Base-by-base conservation (phyloP, 1,140 invertebrate genomes). In the Oncopodura yosiiana region DNA sequence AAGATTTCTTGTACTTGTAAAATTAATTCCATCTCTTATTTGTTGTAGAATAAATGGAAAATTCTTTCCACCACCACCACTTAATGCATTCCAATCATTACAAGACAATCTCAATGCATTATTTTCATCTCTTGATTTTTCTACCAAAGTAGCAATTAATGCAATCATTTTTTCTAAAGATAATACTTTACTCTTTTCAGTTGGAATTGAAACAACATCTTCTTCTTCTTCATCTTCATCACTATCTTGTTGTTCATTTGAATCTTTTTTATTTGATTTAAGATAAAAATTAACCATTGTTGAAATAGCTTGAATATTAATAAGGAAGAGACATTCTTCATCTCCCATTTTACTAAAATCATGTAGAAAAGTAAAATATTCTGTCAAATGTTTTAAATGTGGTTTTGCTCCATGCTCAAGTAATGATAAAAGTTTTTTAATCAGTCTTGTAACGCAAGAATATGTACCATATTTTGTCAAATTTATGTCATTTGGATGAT, bases 111-210 rank as follows among this genome's bases (percentile, higher is more conserved):
- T 78, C 5, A 94, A 72, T 53, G 80, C 72, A 54, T 81, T 82
- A 70, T 83, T 79, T 6, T 82, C 74, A 53, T 84, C 84, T 16
- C 90, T 73, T 24, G 88, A 91, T 51, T 87, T 82, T 68, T 94
- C 91, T 21, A 94, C 87, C 26, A 94, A 74, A 1, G 83, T 79
- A 3, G 87, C 86, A 26, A 93, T 83, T 4, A 94, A 70, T 6
- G 87, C 84, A 42, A 95, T 90, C 91, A 94, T 94, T 73, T 94
- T 94, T 69, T 94, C 91, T n/a, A 94, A 71, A 0, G 90, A 90
- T 1, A 86, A 84, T 0, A 89, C 87, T 61, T 87, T 79, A 50
- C 87, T 80, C 68, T 90, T 90, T 56, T 85, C 83, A 0, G 80
- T 66, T 41, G 75, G 66, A 3, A 74, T 74, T 44, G 79, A 72